phyloP scores from a whole-genome alignment of 2,888 invertebrate genomes.

The Cylindroiulus punctatus region DNA sequence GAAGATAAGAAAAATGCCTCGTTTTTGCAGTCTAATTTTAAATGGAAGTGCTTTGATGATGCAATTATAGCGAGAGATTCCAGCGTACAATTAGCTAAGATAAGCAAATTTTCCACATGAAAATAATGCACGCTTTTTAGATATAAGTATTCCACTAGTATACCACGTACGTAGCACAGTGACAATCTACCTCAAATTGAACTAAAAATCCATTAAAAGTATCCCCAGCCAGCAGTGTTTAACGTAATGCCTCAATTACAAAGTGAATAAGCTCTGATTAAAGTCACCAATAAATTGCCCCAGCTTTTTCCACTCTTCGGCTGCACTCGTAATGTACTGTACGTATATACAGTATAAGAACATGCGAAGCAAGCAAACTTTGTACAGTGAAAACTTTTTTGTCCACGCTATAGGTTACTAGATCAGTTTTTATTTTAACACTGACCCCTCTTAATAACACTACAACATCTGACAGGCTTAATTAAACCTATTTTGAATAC shows the following conservation, averaged over 20 bases:
- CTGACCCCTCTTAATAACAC: too few relatives aligned
- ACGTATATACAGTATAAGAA: too few relatives aligned
- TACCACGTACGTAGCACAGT: neutral
- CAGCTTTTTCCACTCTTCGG: neutral
- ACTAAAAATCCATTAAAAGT: slow-evolving; percentile 15
- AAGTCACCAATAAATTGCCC: slow-evolving; percentile 5
- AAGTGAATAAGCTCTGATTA: slow-evolving; percentile 32
- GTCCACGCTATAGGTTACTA: too few relatives aligned
- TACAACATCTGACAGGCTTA: too few relatives aligned
- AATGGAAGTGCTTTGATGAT: slow-evolving; percentile 32
- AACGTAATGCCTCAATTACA: slow-evolving; percentile 32
- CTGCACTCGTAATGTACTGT: too few relatives aligned
- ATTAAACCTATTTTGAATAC: too few relatives aligned
- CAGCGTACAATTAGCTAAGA: slow-evolving; percentile 15
- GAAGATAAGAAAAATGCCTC: slow-evolving; percentile 32
- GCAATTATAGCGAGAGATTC: slow-evolving; percentile 32
- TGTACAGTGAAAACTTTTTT: too few relatives aligned
- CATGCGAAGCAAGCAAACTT: too few relatives aligned
- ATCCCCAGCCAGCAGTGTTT: neutral
- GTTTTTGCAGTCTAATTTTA: slow-evolving; percentile 21
- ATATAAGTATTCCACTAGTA: neutral
- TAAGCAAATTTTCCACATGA: slow-evolving; percentile 32
- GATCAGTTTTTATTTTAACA: too few relatives aligned
- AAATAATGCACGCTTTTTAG: slow-evolving; percentile 32
- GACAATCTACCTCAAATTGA: neutral